These are phyloP conservation scores for Coranthus polyacanthus DNA, from an alignment of 2,797 vertebrate species.

Conservation along the genomic window DNA sequence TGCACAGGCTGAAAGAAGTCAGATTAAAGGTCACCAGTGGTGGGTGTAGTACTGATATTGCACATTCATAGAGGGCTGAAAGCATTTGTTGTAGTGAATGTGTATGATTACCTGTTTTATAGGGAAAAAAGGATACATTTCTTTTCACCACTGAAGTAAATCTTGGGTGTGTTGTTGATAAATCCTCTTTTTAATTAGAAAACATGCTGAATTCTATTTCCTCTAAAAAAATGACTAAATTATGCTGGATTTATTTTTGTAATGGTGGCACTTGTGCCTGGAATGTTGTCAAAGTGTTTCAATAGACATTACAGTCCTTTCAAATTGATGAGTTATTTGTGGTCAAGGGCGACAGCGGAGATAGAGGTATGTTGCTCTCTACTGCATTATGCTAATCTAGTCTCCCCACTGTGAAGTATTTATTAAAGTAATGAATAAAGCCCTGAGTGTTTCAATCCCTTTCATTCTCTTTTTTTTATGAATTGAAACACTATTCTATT, in stretches of 20 bases:
- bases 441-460: constrained; percentile 7
- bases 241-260: too few relatives aligned
- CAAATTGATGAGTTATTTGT: constrained; percentile 12
- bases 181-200: too few relatives aligned
- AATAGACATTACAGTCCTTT: constrained; percentile 9
- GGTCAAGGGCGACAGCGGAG: constrained; percentile 38
- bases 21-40: too few relatives aligned
- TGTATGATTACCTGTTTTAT: not conserved
- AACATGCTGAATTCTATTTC: too few relatives aligned
- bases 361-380: constrained; percentile 4
- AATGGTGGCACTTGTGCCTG: not conserved
- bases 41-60: not conserved
- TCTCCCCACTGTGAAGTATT: constrained; percentile 25
- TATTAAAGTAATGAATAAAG: constrained; percentile 46
- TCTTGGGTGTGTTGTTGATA: too few relatives aligned
- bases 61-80: not conserved
- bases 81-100: not conserved
- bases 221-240: too few relatives aligned
- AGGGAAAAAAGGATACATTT: not conserved
- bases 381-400: constrained; percentile 31
- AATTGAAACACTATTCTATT: constrained; percentile 15
- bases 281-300: constrained; percentile 8
- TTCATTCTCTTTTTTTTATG: constrained; percentile 12
- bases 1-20: not conserved
- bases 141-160: too few relatives aligned